A percentile compares a stretch with the other conserved stretches of the same genome.
These are phyloP conservation scores for Remorina albescens DNA, from an alignment of 2,797 vertebrate species.

Conservation along the genomic window DNA sequence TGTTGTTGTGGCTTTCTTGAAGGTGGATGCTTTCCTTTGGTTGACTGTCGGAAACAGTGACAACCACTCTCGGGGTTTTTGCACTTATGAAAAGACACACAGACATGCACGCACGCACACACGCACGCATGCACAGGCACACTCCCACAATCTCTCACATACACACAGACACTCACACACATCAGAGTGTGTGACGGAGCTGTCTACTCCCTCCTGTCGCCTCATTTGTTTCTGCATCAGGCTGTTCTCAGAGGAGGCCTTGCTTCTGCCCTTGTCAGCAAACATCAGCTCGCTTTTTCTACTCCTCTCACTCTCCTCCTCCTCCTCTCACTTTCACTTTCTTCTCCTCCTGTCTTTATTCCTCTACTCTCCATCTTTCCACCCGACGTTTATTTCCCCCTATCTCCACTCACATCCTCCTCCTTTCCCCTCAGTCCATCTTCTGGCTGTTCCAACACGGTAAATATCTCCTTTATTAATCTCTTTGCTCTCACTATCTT, in stretches of 20 bases:
- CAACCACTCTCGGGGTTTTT: constrained; percentile 68
- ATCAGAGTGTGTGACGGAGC: constrained; percentile 65
- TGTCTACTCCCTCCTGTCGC: constrained; percentile 73
- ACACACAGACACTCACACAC: constrained; percentile 9
- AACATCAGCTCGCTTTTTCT: constrained; percentile 68
- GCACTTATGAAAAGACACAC: constrained; percentile 53
- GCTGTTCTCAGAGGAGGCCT: constrained; percentile 68
- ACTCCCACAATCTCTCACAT: not conserved
- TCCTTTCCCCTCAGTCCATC: constrained; percentile 30
- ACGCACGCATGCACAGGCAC: too few relatives aligned
- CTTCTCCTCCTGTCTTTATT: constrained; percentile 37
- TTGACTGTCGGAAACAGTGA: constrained; percentile 64
- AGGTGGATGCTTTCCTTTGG: constrained; percentile 68
- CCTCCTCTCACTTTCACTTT: constrained; percentile 28
- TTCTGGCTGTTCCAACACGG: constrained; percentile 25
- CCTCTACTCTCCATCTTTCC: constrained; percentile 33
- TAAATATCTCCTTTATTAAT: constrained; percentile 52
- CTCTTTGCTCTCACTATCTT: constrained; percentile 35
- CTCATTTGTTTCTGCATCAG: constrained; percentile 76
- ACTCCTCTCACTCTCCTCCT: constrained; percentile 27
- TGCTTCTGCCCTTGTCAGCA: constrained; percentile 77
- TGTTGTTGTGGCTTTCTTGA: constrained; percentile 50
- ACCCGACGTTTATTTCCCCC: constrained; percentile 25
- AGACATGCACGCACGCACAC: constrained; percentile 13
- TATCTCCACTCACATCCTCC: constrained; percentile 35